phyloP scores from a whole-genome alignment of 2,797 vertebrate genomes.

The Calcarius lapponicus region DNA sequence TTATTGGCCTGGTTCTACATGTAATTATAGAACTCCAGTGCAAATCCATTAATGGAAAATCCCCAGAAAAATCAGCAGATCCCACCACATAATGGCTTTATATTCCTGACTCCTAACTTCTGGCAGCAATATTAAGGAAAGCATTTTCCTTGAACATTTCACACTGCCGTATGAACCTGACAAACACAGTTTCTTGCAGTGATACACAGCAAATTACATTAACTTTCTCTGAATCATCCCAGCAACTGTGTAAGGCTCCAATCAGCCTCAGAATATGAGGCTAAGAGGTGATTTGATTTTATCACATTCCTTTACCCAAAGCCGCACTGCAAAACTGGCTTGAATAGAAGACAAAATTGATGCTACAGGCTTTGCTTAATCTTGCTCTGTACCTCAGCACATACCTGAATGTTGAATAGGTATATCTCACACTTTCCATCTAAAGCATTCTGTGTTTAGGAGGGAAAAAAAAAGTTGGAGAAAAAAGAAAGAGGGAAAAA shows the following conservation, averaged over 20 bases:
- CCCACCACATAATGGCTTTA: neutral
- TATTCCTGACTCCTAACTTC: neutral
- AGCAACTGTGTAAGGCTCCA: constrained; percentile 26
- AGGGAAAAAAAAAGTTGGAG: neutral
- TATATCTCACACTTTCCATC: neutral
- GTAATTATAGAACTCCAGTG: neutral
- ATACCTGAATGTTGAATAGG: neutral
- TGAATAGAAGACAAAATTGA: constrained; percentile 46
- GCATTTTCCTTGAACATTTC: neutral
- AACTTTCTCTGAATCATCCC: constrained; percentile 43
- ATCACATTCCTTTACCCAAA: constrained; percentile 28
- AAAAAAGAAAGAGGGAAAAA: neutral
- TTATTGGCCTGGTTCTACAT: neutral
- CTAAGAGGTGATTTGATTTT: constrained; percentile 51
- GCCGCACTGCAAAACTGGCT: neutral
- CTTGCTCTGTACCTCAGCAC: neutral
- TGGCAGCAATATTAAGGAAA: neutral
- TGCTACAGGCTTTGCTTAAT: constrained; percentile 3
- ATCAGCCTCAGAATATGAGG: constrained; percentile 26
- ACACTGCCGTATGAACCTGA: neutral
- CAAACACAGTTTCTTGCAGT: constrained; percentile 18
- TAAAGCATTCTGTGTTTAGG: neutral
- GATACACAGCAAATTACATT: constrained; percentile 46
- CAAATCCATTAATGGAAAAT: neutral
- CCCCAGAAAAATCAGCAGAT: constrained; percentile 30